A percentile compares a stretch with the other conserved stretches of the same genome.
Conservation (phyloP, 1,140 invertebrate species). For the Chelonus insularis region DNA sequence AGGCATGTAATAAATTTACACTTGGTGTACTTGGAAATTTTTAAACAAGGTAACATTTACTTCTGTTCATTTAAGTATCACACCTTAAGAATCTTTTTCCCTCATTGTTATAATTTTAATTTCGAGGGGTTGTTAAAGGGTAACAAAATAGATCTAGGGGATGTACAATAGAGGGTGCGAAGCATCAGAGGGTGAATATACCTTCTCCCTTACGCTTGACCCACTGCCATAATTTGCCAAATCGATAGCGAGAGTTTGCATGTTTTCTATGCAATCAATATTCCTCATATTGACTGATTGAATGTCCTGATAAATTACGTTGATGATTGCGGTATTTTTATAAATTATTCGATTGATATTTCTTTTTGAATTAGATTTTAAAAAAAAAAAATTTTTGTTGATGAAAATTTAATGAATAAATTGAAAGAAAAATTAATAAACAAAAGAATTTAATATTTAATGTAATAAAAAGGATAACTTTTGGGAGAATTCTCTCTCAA, state of each 20-base stretch:
- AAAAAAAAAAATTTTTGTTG: too few relatives aligned
- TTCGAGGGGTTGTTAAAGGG: neutral
- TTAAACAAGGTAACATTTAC: slow-evolving; percentile 28
- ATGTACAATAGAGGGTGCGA: too few relatives aligned
- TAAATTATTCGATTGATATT: neutral
- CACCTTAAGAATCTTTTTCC: slow-evolving; percentile 15
- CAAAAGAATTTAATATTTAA: too few relatives aligned
- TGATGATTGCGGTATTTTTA: slow-evolving; percentile 9
- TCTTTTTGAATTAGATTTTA: too few relatives aligned
- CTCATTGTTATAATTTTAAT: neutral
- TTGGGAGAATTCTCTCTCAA: too few relatives aligned
- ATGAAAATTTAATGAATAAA: too few relatives aligned
- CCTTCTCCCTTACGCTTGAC: slow-evolving; percentile 44
- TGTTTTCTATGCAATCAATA: slow-evolving; percentile 10
- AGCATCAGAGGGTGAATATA: neutral
- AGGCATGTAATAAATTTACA: slow-evolving; percentile 31
- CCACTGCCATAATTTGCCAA: slow-evolving; percentile 57
- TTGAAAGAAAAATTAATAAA: too few relatives aligned
- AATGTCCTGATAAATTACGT: neutral
- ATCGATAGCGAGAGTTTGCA: slow-evolving; percentile 49
- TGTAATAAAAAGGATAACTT: too few relatives aligned
- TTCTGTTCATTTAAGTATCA: slow-evolving; percentile 45
- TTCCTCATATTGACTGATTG: neutral
- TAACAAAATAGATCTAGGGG: too few relatives aligned
- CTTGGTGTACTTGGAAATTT: slow-evolving; percentile 35